Percentiles rank a stretch among this genome's conserved stretches.
These are phyloP conservation scores for Promerops cafer DNA, from an alignment of 2,113 vertebrate genomes.

Conservation along the genomic window DNA sequence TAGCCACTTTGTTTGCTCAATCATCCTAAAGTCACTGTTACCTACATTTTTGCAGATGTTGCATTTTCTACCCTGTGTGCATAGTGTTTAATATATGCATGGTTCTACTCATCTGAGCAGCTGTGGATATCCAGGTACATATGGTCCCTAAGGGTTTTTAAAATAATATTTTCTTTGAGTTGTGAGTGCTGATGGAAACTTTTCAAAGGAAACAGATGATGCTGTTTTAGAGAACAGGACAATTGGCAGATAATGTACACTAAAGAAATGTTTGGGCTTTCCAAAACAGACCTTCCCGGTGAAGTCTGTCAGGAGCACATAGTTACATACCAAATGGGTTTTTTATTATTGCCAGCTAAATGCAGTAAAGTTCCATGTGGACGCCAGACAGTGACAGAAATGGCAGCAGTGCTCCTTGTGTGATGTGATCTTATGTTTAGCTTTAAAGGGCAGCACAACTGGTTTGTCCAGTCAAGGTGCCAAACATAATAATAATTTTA, in stretches of 20 bases:
- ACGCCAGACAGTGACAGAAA: neutral
- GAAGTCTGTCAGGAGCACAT: neutral
- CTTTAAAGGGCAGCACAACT: conserved; percentile 15
- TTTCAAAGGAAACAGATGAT: neutral
- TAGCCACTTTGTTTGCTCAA: neutral
- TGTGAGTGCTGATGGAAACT: neutral
- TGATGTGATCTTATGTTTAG: neutral
- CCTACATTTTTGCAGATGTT: neutral
- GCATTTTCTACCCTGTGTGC: neutral
- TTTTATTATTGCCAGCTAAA: neutral
- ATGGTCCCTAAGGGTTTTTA: neutral
- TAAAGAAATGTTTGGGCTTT: neutral
- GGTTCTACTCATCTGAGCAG: neutral
- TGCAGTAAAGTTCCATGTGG: neutral
- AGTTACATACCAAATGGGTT: neutral
- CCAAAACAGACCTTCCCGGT: neutral
- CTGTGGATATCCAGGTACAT: neutral
- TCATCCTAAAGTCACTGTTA: neutral
- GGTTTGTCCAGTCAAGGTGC: conserved; percentile 16
- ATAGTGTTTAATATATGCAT: neutral
- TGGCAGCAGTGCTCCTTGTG: neutral
- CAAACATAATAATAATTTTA: neutral
- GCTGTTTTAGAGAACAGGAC: neutral
- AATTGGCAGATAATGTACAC: neutral
- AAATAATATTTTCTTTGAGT: neutral